These are phyloP conservation scores for Diplolepis rosae DNA, from an alignment of 2,888 invertebrate species.

Conservation along the genomic window DNA sequence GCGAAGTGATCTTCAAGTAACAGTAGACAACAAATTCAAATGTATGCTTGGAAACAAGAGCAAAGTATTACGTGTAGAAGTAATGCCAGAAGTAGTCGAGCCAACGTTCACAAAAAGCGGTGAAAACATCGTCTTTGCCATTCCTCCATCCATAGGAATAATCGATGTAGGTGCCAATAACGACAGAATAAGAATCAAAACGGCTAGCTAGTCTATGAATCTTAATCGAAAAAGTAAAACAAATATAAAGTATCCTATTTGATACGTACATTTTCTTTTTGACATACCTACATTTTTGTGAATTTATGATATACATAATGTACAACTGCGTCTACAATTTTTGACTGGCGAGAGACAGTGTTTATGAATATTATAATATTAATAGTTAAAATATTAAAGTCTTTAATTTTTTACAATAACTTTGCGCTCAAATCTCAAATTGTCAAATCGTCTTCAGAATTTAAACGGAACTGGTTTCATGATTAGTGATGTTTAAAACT, in stretches of 20 bases:
- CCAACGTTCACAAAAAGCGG: conserved; percentile 76
- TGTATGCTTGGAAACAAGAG: conserved; percentile 91
- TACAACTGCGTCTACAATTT: conserved; percentile 26
- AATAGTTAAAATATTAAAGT: too few relatives aligned
- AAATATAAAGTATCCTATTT: conserved; percentile 12
- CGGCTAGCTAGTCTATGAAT: conserved; percentile 70
- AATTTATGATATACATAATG: not conserved
- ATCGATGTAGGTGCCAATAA: conserved; percentile 72
- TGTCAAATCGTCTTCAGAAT: not conserved
- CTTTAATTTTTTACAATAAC: not conserved
- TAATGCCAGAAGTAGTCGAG: conserved; percentile 75
- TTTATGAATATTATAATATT: too few relatives aligned
- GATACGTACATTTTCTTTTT: conserved; percentile 1
- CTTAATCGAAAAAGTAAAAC: not conserved
- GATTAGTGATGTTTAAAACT: not conserved
- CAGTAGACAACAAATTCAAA: conserved; percentile 82
- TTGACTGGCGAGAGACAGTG: conserved; percentile 4
- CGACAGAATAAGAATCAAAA: conserved; percentile 72
- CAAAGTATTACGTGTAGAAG: conserved; percentile 77
- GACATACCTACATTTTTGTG: not conserved
- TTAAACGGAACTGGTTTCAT: not conserved
- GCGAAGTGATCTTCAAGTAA: conserved; percentile 82
- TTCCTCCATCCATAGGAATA: conserved; percentile 75
- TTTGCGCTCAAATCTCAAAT: not conserved
- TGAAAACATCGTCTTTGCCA: conserved; percentile 74